Evolutionary conservation across 2,888 invertebrate species (phyloP).

Genomic region (Drosophila eohydei): DNA sequence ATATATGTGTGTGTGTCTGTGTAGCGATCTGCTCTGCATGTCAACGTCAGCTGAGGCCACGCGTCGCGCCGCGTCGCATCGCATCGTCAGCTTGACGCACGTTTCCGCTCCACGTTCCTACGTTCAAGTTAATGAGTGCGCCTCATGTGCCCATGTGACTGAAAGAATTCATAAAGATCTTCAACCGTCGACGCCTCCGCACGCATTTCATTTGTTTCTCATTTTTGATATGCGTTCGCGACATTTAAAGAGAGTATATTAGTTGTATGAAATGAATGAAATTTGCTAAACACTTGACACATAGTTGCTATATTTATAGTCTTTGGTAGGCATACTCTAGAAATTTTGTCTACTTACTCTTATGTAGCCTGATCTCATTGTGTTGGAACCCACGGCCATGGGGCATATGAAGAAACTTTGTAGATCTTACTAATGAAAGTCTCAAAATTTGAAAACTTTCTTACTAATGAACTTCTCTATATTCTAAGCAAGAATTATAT

Average conservation of each 20-base stretch:
- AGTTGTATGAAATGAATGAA: not conserved
- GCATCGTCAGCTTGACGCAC: slow-evolving; percentile 65
- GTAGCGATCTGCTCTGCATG: slow-evolving; percentile 43
- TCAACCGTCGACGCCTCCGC: slow-evolving; percentile 26
- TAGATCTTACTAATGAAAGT: no score
- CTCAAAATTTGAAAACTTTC: no score
- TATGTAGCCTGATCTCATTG: not conserved
- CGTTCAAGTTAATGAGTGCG: slow-evolving; percentile 54
- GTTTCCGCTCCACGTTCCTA: slow-evolving; percentile 60
- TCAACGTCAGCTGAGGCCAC: slow-evolving; percentile 52
- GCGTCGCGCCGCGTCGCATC: slow-evolving; percentile 30
- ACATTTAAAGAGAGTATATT: not conserved
- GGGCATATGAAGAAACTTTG: no score
- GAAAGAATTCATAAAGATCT: slow-evolving; percentile 48
- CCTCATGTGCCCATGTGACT: slow-evolving; percentile 75
- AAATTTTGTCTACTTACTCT: not conserved
- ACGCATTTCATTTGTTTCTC: slow-evolving; percentile 11
- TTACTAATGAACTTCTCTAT: no score
- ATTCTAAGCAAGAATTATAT: no score
- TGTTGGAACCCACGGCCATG: no score
- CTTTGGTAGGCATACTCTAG: not conserved
- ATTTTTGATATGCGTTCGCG: not conserved
- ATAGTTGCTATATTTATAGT: not conserved
- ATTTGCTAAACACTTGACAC: not conserved
- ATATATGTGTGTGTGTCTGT: slow-evolving; percentile 1